These are phyloP conservation scores for Benthosema pterotum DNA, from an alignment of 2,797 vertebrate species.

Conservation along the genomic window DNA sequence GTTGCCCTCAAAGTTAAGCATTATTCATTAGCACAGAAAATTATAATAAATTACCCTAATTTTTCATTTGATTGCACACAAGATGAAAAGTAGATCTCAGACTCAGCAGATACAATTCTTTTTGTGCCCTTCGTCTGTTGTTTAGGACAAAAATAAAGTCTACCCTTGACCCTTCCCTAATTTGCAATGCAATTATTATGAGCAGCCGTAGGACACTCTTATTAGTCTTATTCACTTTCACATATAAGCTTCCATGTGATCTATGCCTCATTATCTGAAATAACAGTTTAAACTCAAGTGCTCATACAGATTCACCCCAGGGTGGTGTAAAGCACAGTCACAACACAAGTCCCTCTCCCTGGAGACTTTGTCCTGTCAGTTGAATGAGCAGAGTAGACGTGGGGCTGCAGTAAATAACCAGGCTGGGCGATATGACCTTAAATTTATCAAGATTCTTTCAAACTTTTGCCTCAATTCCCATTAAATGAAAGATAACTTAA, in stretches of 20 bases:
- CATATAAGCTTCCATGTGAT: conserved; percentile 25
- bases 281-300: conserved; percentile 19
- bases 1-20: conserved; percentile 56
- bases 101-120: background rate
- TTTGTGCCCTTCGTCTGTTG: conserved; percentile 46
- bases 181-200: conserved; percentile 54
- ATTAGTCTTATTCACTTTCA: conserved; percentile 50
- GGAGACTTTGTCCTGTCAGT: conserved; percentile 2
- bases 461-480: too few relatives aligned
- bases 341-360: conserved; percentile 6
- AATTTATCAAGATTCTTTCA: too few relatives aligned
- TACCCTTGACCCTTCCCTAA: conserved; percentile 41
- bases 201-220: conserved; percentile 42
- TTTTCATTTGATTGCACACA: conserved; percentile 15
- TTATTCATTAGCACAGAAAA: conserved; percentile 44
- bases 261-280: conserved; percentile 44
- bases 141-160: conserved; percentile 25
- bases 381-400: background rate
- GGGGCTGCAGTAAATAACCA: too few relatives aligned
- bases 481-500: too few relatives aligned
- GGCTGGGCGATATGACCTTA: too few relatives aligned
- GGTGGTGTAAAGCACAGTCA: conserved; percentile 9
- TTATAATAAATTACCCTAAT: conserved; percentile 56
- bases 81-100: conserved; percentile 21
- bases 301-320: conserved; percentile 5